Evolutionary conservation across 1,140 invertebrate species (phyloP), one percentile per base, ranked within the genome.

Genomic region (Pogonognathellus flavescens): DNA sequence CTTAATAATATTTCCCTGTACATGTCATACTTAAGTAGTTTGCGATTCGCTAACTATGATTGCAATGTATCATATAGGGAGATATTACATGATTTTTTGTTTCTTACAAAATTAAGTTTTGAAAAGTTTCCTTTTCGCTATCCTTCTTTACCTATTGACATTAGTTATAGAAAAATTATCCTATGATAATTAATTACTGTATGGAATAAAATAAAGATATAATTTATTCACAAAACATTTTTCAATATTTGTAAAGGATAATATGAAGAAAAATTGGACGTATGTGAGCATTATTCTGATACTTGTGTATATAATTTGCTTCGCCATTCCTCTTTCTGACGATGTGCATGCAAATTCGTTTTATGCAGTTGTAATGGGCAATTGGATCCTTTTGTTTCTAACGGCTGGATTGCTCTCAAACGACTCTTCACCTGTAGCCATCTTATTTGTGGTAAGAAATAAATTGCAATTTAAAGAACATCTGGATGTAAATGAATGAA

Each of bases 401-500:
- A 59, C 82, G 0, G 11, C 49, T 0, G 82, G 82, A 22, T 22
- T 83, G 6, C 18, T 83, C 4, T 59, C 82, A 3, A 62, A 22
- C 10, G 82, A 83, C 13, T 25, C 57, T 41, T 55, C 55, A 20
- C 82, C 82, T 18, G 41, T 60, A 18, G 57, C 52, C 1, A 60
- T 83, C 41, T 83, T 83, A 55, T 83, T 83, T 83, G 25, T 22
- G 3, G 82, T 83, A 66, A 60, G 20, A n/a, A 59, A 6, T 60
- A 18, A 52, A 52, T 13, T 31, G 14, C n/a, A 4, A 13, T 5
- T 2, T 66, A 41, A 3, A 41, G 31, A 41, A 41, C 31, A 41
- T 41, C 2, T 41, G 6, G n/a, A n/a, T 18, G n/a, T 1, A 60
- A 60, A n/a, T 18, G n/a, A 59, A 16, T 18, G 18, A 14, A n/a